Evolutionary conservation across 2,113 vertebrate genomes (phyloP), one percentile per base, ranked within the genome.

Genomic region (Sphyrna mokarran): DNA sequence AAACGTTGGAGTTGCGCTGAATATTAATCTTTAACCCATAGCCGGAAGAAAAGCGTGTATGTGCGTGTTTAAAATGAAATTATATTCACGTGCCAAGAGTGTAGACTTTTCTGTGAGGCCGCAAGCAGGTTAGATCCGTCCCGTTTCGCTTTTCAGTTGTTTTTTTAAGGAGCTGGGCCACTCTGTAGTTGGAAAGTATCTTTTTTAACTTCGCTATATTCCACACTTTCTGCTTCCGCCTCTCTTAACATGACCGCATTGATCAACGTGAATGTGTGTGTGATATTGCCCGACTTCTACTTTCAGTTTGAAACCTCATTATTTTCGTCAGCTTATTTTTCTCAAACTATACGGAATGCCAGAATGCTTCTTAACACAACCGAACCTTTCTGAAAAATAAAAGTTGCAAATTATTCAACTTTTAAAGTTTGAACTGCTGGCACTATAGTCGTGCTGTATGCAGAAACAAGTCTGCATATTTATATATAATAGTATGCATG

Each of bases 241-340:
- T 66, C 61, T 93, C 33, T 66, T 66, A 76, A 93, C 89, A 93
- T 33, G 89, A 66, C 61, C 61, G 18, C 61, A 58, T 66, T 93
- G 89, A 33, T 93, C 89, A 68, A 58, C 20, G 33, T 93, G 89
- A 93, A 66, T 68, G 89, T 37, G 61, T 58, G 4, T 89, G 87
- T 37, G 37, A 83, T n/a, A 66, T 33, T 66, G 89, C 61, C 6
- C 61, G n/a, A 63, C 61, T 93, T 10, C 18, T 93, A 93, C 61
- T 93, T 93, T 93, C 89, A 93, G n/a, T 93, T 93, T 93, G 80
- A 66, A 93, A n/a, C n/a, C 61, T 93, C 89, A 18, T 18, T 37
- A 20, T 83, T 83, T 33, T 61, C 13, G 48, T 61, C 54, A 14
- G 87, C 54, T 93, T 66, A 66, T 66, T 93, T 90, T 91, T 66